Base-by-base conservation (phyloP, 1,140 invertebrate species). In the Apis cerana region DNA sequence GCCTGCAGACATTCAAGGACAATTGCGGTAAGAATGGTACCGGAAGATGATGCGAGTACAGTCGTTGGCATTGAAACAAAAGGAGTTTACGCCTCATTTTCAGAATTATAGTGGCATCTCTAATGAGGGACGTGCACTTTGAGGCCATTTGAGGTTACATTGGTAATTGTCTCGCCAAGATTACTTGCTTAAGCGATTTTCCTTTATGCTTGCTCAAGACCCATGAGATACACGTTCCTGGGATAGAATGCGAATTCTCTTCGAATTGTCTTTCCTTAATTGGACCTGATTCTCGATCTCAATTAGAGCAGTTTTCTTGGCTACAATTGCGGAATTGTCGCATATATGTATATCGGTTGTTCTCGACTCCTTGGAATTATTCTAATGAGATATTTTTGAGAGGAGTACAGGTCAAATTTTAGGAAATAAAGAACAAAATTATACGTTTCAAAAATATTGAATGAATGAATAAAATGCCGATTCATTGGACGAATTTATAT, bases 131-230 rank as follows among this genome's bases (percentile, higher is more conserved):
- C 33, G n/a, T 56, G 59, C 74, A 54, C 74, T 62, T 68, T 33
- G 43, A 33, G 61, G 67, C 23, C 50, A 83, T 79, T 83, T 72
- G 75, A 72, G 68, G 68, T 79, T 83, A 52, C 75, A 61, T 50
- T 82, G 23, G 80, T 58, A 82, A 82, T 78, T 82, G 74, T 70
- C 80, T 61, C 43, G 12, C 48, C 48, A 52, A 70, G 80, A 82
- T 82, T 77, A 56, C 75, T 82, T 27, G 80, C 43, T 69, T 27
- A 81, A 75, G 54, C 80, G 80, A 81, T 68, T 75, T 75, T 68
- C 72, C 80, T 68, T 75, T 59, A 33, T 50, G 50, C 52, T 43
- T 27, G 10, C 56, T 62, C 17, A 10, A 7, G 10, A 58, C 33
- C 33, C 52, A 27, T 43, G 10, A 15, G 4, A 59, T 21, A 61